Percentiles rank a stretch among this genome's conserved stretches.
Conservation (phyloP, 2,797 vertebrate species). For the Sebastes dallii region DNA sequence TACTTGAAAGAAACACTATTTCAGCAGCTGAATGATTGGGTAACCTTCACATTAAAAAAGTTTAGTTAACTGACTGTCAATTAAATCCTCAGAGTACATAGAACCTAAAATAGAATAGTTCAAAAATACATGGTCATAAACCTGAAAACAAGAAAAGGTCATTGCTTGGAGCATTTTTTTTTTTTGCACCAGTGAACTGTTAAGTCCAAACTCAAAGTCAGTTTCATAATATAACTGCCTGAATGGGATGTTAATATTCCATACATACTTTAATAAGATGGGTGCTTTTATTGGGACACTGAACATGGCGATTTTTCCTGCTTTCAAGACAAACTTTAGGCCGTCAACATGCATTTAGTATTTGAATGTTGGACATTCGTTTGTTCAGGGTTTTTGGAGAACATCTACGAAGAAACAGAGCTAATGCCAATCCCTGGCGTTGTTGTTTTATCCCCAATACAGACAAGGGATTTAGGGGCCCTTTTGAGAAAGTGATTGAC, state of each 20-base stretch:
- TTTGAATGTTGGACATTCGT: slow-evolving; percentile 51
- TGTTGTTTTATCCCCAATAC: slow-evolving; percentile 63
- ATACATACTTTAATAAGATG: neutral
- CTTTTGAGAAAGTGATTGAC: slow-evolving; percentile 79
- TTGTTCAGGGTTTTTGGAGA: slow-evolving; percentile 36
- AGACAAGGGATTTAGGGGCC: slow-evolving; percentile 63
- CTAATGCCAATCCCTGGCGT: slow-evolving; percentile 43
- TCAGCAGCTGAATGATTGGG: neutral
- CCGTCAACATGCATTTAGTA: slow-evolving; percentile 33
- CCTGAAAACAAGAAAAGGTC: slow-evolving; percentile 12
- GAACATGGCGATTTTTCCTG: slow-evolving; percentile 7
- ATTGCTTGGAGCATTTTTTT: neutral
- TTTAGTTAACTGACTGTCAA: slow-evolving; percentile 6
- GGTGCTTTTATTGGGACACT: neutral
- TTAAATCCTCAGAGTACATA: neutral
- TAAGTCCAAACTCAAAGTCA: slow-evolving; percentile 7
- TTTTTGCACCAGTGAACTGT: slow-evolving; percentile 18
- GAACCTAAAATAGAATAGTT: neutral
- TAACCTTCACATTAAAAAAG: neutral
- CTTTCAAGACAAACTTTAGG: slow-evolving; percentile 11
- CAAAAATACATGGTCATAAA: neutral
- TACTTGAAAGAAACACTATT: neutral
- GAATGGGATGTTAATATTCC: neutral
- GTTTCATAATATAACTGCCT: neutral
- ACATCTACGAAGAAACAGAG: slow-evolving; percentile 47